Percentiles rank a stretch among this genome's conserved stretches.
These are phyloP conservation scores for Lymantria monacha DNA, from an alignment of 2,888 invertebrate species.

Conservation along the genomic window DNA sequence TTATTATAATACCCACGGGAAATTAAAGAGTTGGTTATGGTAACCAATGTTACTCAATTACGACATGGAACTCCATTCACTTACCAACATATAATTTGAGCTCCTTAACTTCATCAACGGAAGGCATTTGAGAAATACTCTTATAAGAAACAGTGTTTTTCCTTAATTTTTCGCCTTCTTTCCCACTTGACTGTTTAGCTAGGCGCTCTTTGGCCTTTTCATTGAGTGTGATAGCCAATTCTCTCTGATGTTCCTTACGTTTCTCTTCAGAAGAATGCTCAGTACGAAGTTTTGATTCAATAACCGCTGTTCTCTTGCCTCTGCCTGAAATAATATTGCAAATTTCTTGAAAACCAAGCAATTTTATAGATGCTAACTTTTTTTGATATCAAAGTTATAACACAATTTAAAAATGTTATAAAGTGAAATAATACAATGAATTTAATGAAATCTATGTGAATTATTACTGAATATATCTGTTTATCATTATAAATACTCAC, in stretches of 20 bases:
- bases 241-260: constrained; percentile 97
- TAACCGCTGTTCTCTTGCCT: constrained; percentile 93
- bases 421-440: no score
- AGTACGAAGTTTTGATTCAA: constrained; percentile 95
- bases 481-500: constrained; percentile 53
- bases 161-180: constrained; percentile 93
- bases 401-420: not conserved
- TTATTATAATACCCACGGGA: no score
- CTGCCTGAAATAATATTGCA: constrained; percentile 64
- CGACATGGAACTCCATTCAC: no score
- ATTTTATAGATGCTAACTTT: not conserved
- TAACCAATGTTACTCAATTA: no score
- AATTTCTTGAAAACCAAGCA: not conserved
- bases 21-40: no score
- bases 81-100: constrained; percentile 96
- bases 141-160: constrained; percentile 98
- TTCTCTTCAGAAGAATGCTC: constrained; percentile 99
- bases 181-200: constrained; percentile 92
- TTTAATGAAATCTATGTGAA: not conserved
- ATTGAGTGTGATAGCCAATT: constrained; percentile 94
- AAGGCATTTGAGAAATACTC: constrained; percentile 94
- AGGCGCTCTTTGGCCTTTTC: constrained; percentile 96
- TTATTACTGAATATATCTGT: not conserved
- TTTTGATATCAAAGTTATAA: not conserved
- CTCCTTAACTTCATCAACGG: constrained; percentile 95